Evolutionary conservation across 2,797 vertebrate genomes (phyloP).

Genomic region (Poeciliopsis gracilis): DNA sequence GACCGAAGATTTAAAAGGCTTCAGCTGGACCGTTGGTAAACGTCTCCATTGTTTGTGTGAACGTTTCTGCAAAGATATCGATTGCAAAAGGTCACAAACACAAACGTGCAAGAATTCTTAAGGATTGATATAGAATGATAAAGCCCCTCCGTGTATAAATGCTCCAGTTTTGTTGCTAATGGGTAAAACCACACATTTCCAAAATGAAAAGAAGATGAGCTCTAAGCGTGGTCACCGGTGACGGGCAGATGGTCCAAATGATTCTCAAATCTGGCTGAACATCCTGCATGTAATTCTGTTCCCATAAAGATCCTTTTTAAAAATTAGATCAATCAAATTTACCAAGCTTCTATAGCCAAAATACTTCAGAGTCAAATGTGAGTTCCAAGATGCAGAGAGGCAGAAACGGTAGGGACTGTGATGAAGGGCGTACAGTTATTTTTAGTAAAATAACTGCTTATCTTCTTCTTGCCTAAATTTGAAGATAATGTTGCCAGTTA

Average conservation of each 20-base stretch:
- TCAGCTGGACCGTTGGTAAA: slow-evolving; percentile 19
- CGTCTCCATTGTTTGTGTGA: slow-evolving; percentile 12
- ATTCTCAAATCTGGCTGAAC: slow-evolving; percentile 40
- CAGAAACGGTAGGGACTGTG: neutral
- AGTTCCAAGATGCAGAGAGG: slow-evolving; percentile 8
- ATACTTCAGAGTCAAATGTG: neutral
- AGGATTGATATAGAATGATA: neutral
- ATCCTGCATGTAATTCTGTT: slow-evolving; percentile 18
- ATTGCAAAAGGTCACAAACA: slow-evolving; percentile 23
- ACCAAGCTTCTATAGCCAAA: slow-evolving; percentile 14
- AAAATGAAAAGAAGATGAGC: slow-evolving; percentile 44
- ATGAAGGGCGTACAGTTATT: neutral
- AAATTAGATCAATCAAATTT: slow-evolving; percentile 33
- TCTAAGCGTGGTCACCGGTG: slow-evolving; percentile 12
- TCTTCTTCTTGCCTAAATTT: neutral
- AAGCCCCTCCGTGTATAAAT: slow-evolving; percentile 19
- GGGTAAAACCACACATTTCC: slow-evolving; percentile 29
- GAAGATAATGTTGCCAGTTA: neutral
- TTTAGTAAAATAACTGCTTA: neutral
- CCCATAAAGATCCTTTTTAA: slow-evolving; percentile 24
- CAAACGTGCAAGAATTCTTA: neutral
- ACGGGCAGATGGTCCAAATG: slow-evolving; percentile 58
- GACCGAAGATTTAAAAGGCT: slow-evolving; percentile 34
- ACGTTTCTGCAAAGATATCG: neutral
- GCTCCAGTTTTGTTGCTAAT: slow-evolving; percentile 37